A percentile compares a stretch with the other conserved stretches of the same genome.
Evolutionary conservation across 1,140 invertebrate species (phyloP).

Genomic region (Anadara kagoshimensis): DNA sequence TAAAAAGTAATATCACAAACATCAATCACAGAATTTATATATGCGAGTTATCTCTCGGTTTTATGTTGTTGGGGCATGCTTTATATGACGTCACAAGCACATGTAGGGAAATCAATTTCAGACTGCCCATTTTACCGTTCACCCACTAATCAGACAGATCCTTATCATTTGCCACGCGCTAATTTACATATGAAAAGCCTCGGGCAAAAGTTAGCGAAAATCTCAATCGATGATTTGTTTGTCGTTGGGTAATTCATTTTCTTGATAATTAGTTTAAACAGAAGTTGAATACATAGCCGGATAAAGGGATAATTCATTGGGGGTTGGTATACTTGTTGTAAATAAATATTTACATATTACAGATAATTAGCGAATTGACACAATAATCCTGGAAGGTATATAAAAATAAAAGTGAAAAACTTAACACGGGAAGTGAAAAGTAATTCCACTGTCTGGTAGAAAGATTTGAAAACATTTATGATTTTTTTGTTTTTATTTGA

Average conservation of each 20-base stretch:
- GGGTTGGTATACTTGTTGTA: too few relatives aligned
- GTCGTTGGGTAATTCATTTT: constrained; percentile 15
- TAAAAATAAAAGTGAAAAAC: too few relatives aligned
- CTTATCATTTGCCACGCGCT: constrained; percentile 44
- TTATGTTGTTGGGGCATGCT: constrained; percentile 42
- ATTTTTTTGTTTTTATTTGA: too few relatives aligned
- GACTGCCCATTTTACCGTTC: constrained; percentile 32
- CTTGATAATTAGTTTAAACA: constrained; percentile 10
- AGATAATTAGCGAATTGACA: too few relatives aligned
- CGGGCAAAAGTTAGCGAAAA: constrained; percentile 20
- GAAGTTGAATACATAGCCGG: background rate
- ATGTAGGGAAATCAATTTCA: constrained; percentile 30
- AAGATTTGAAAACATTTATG: too few relatives aligned
- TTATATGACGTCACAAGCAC: constrained; percentile 38
- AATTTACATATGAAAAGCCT: constrained; percentile 44
- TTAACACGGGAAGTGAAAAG: too few relatives aligned
- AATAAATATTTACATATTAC: too few relatives aligned
- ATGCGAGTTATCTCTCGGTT: constrained; percentile 31
- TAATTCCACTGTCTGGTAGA: too few relatives aligned
- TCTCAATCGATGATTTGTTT: constrained; percentile 10
- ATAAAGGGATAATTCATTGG: too few relatives aligned
- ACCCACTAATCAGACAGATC: constrained; percentile 33
- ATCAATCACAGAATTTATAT: constrained; percentile 39
- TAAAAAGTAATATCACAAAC: constrained; percentile 31
- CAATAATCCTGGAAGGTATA: too few relatives aligned